A percentile compares a stretch with the other conserved stretches of the same genome.
These are phyloP conservation scores for Cryptocephalus moraei DNA, from an alignment of 2,888 invertebrate genomes.

Conservation along the genomic window DNA sequence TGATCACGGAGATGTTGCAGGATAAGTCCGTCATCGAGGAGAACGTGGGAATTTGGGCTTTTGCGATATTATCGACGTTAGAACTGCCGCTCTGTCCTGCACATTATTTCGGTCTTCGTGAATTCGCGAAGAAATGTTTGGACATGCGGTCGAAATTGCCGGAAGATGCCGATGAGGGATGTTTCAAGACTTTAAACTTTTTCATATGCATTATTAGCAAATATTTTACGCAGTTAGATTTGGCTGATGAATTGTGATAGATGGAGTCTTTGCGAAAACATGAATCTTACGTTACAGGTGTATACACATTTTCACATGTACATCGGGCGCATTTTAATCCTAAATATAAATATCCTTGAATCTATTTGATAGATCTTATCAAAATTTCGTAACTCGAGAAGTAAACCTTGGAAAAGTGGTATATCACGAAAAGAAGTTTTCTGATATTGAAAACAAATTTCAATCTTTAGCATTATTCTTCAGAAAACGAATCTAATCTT, in stretches of 20 bases:
- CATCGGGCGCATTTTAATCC: too few species aligned
- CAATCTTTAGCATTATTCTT: too few species aligned
- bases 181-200: neutral
- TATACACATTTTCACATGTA: too few species aligned
- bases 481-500: too few species aligned
- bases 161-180: neutral
- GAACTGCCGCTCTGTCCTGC: neutral
- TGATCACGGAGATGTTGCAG: neutral
- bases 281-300: too few species aligned
- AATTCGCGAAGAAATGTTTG: neutral
- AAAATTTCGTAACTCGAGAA: too few species aligned
- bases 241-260: neutral
- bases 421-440: too few species aligned
- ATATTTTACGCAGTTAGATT: neutral
- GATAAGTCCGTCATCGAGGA: neutral
- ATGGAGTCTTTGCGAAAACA: too few species aligned
- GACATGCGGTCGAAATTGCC: neutral
- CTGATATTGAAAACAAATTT: too few species aligned
- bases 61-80: neutral
- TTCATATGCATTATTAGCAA: neutral
- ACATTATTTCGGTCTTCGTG: neutral
- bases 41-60: neutral
- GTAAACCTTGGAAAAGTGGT: too few species aligned
- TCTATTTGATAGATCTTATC: too few species aligned
- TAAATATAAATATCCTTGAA: too few species aligned